Percentiles rank a stretch among this genome's conserved stretches.
Conservation (phyloP, 2,113 vertebrate genomes). For the Spheniscus mendiculus region DNA sequence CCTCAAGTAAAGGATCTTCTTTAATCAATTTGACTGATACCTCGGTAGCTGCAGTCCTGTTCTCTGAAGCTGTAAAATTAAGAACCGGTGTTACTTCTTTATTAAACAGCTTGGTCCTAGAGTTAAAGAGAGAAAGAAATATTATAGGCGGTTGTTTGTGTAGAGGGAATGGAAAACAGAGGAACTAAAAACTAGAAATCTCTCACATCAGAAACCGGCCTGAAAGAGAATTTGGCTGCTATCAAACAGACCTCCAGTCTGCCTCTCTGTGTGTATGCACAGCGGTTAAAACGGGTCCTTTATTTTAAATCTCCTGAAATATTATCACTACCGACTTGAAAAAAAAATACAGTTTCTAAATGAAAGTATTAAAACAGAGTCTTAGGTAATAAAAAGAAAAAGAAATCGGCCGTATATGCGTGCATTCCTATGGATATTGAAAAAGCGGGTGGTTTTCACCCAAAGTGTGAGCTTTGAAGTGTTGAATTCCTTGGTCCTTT, state of each 20-base stretch:
- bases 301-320: not conserved
- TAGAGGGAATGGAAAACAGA: not conserved
- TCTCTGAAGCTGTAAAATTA: not conserved
- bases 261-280: not conserved
- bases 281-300: accelerated
- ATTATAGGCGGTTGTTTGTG: not conserved
- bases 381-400: not conserved
- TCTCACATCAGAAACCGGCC: not conserved
- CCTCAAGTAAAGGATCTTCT: constrained; percentile 43
- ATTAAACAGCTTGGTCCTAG: not conserved
- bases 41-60: not conserved
- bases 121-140: not conserved
- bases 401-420: not conserved
- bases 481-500: not conserved
- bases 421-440: constrained; percentile 16
- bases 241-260: not conserved
- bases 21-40: not conserved
- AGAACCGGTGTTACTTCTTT: not conserved
- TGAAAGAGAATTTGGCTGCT: not conserved
- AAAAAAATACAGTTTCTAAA: not conserved
- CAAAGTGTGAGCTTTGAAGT: not conserved
- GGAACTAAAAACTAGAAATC: not conserved
- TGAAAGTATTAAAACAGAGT: not conserved
- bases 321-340: not conserved
- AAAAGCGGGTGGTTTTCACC: not conserved